Percentiles rank a stretch among this genome's conserved stretches.
Conservation (phyloP, 2,113 vertebrate species). For the Rhombomys opimus region DNA sequence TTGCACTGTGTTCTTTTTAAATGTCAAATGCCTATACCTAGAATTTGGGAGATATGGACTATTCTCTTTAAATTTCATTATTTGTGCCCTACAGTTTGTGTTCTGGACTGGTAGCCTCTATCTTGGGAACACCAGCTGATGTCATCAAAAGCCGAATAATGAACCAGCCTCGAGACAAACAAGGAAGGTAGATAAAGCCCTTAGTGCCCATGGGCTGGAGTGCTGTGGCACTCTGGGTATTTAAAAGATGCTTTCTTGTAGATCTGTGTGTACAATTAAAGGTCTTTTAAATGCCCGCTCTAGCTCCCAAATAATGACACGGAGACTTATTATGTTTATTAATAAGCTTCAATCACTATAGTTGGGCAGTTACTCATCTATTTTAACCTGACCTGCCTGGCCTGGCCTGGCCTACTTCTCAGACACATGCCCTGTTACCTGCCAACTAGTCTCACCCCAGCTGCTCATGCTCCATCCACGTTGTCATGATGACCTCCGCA, state of each 20-base stretch:
- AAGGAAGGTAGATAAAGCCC: constrained; percentile 86
- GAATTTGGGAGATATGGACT: background rate
- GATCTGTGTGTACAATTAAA: background rate
- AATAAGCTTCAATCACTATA: too few species aligned
- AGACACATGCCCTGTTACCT: too few species aligned
- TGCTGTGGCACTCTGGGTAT: background rate
- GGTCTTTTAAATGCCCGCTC: too few species aligned
- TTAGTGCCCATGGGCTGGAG: background rate
- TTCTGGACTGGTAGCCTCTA: constrained; percentile 91
- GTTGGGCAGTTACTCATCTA: too few species aligned
- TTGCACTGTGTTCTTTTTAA: constrained; percentile 15
- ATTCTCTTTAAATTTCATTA: constrained; percentile 64
- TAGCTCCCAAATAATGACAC: too few species aligned
- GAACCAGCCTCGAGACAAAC: constrained; percentile 91
- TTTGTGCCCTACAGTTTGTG: constrained; percentile 85
- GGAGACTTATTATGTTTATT: too few species aligned
- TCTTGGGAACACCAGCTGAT: constrained; percentile 92
- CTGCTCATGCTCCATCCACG: too few species aligned
- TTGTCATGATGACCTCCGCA: too few species aligned
- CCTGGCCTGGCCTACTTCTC: too few species aligned
- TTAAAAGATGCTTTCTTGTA: background rate
- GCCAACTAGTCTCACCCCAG: too few species aligned
- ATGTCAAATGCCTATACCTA: constrained; percentile 14
- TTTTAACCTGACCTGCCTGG: too few species aligned
- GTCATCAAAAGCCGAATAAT: constrained; percentile 94